A percentile compares a stretch with the other conserved stretches of the same genome.
Conservation (phyloP, 2,113 vertebrate species). For the Myrmophylax atrothorax region DNA sequence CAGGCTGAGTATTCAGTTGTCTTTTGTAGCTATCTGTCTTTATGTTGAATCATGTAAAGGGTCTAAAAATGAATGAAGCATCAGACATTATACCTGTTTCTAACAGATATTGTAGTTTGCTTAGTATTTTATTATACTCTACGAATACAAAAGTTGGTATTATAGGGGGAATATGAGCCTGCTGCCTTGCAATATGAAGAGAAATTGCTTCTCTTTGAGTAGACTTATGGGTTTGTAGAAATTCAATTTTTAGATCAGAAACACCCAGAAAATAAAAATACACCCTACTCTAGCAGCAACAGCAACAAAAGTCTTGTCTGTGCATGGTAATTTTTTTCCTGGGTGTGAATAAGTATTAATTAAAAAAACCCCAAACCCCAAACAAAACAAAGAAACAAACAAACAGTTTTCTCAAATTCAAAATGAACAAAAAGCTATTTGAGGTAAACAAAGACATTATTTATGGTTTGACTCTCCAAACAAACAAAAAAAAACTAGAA, state of each 20-base stretch:
- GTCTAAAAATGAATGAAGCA: background rate
- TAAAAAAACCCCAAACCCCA: background rate
- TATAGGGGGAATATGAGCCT: background rate
- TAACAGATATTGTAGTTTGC: background rate
- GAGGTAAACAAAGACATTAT: background rate
- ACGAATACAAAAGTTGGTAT: background rate
- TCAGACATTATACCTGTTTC: background rate
- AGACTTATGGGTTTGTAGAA: background rate
- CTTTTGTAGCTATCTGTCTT: background rate
- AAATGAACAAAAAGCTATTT: background rate
- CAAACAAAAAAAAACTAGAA: background rate
- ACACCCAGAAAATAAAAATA: background rate
- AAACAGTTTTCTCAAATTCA: background rate
- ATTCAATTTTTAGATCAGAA: background rate
- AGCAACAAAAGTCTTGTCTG: background rate
- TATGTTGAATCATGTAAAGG: background rate
- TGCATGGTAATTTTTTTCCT: background rate
- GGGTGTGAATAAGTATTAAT: background rate
- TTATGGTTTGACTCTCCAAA: background rate
- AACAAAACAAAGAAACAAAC: background rate
- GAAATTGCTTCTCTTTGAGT: background rate
- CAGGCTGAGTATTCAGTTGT: background rate
- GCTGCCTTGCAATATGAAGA: background rate
- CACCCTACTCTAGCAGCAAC: background rate
- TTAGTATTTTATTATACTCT: background rate